Evolutionary conservation across 2,888 invertebrate genomes (phyloP), one percentile per base, ranked within the genome.

Genomic region (Heteromurus nitidus): DNA sequence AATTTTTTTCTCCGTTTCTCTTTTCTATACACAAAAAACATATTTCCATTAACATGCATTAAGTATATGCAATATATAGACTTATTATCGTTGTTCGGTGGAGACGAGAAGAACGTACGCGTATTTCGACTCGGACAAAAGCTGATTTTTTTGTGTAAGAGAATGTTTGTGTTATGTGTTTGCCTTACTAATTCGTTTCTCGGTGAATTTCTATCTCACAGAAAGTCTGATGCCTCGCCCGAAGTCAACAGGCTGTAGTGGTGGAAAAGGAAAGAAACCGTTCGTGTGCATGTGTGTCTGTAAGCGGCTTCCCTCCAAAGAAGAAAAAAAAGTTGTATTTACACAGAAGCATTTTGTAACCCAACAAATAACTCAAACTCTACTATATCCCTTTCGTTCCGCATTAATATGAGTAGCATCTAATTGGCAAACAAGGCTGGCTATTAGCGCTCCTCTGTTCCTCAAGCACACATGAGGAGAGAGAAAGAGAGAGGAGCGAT

Each of bases 201-300:
- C 28, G 9, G 42, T 44, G 36, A 13, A 58, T 75, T 68, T 69
- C 44, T 69, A 20, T 47, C 30, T 18, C n/a, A 11, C 79, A 70
- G 79, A 65, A 79, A 79, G 72, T 53, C 26, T 55, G 79, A 70
- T 20, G 62, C 42, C 58, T 64, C 55, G 26, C 79, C 79, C 30
- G 79, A 79, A 79, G 65, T 65, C 70, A 79, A 79, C 79, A 79
- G 79, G 79, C 79, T 79, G 53, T 79, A 79, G 62, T 44, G 26
- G 24, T 44, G 53, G 30, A 73, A 42, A n/a, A 30, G 20, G 53
- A 31, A 47, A 9, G 20, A 50, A n/a, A 22, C 13, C 18, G 50
- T 20, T 50, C n/a, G 47, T 3, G n/a, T 7, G 3, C n/a, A 3
- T 3, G 47, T 47, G 47, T 5, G 7, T 47, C n/a, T 47, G n/a